A percentile compares a stretch with the other conserved stretches of the same genome.
These are phyloP conservation scores for Petromus typicus DNA, from an alignment of 2,113 vertebrate genomes.

Conservation along the genomic window DNA sequence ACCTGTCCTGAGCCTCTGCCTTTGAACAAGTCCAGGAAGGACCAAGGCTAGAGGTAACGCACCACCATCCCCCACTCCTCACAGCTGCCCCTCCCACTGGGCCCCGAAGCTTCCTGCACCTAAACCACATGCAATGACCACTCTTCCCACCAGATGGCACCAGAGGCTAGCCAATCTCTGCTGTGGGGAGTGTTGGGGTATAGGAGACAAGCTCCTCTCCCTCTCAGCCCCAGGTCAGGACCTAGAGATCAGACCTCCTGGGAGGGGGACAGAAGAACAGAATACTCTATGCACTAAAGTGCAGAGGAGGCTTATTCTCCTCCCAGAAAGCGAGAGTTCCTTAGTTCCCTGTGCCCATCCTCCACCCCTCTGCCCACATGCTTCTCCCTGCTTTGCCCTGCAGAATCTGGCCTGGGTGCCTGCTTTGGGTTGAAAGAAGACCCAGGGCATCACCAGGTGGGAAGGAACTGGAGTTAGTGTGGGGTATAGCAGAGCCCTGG, in stretches of 20 bases:
- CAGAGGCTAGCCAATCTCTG: neutral
- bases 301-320: neutral
- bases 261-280: neutral
- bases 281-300: neutral
- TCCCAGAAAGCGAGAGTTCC: neutral
- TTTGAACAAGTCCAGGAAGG: neutral
- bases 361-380: neutral
- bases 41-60: neutral
- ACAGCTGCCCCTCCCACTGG: neutral
- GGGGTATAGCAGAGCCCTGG: neutral
- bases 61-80: neutral
- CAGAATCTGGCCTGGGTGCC: neutral
- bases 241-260: neutral
- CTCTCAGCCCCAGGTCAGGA: neutral
- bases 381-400: neutral
- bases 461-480: rapidly evolving
- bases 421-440: neutral
- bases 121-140: neutral
- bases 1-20: neutral
- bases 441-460: neutral
- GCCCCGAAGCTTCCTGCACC: rapidly evolving
- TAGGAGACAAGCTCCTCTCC: neutral
- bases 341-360: neutral
- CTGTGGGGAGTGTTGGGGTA: neutral
- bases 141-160: conserved; percentile 45